Conservation (phyloP, 2,888 invertebrate genomes). For the Mermis nigrescens region DNA sequence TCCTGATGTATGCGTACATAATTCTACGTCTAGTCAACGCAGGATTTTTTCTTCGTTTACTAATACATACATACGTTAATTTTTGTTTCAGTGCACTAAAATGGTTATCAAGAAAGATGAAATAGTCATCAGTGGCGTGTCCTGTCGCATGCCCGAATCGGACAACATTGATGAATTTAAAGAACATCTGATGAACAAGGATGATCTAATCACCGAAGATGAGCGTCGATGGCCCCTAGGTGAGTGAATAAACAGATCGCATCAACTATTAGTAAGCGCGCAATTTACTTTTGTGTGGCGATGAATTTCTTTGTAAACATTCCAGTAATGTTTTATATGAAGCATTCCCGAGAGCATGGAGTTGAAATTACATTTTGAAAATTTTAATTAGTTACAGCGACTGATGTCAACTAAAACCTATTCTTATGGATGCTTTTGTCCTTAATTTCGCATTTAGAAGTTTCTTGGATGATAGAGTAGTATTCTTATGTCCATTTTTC, state of each 20-base stretch:
- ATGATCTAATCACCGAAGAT: constrained; percentile 76
- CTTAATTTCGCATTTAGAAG: background rate
- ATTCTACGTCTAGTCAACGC: too few relatives aligned
- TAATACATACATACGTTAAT: too few relatives aligned
- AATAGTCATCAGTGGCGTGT: constrained; percentile 38
- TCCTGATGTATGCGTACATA: too few relatives aligned
- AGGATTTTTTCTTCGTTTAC: too few relatives aligned
- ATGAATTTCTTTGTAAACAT: too few relatives aligned
- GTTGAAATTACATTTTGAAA: background rate
- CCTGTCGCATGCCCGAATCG: constrained; percentile 61
- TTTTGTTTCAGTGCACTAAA: too few relatives aligned
- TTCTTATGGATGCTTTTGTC: background rate
- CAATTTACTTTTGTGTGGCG: background rate
- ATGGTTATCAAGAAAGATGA: constrained; percentile 26
- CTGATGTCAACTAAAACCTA: background rate
- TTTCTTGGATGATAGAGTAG: background rate
- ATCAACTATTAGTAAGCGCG: background rate
- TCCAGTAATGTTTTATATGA: too few relatives aligned
- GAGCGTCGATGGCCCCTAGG: constrained; percentile 63
- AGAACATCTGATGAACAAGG: constrained; percentile 62
- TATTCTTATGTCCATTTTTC: background rate
- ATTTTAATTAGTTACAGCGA: too few relatives aligned
- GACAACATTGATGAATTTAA: constrained; percentile 71
- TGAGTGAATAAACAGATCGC: constrained; percentile 31
- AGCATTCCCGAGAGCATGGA: too few relatives aligned